Base-by-base conservation (phyloP, 1,140 invertebrate genomes). In the Chironomus tepperi region DNA sequence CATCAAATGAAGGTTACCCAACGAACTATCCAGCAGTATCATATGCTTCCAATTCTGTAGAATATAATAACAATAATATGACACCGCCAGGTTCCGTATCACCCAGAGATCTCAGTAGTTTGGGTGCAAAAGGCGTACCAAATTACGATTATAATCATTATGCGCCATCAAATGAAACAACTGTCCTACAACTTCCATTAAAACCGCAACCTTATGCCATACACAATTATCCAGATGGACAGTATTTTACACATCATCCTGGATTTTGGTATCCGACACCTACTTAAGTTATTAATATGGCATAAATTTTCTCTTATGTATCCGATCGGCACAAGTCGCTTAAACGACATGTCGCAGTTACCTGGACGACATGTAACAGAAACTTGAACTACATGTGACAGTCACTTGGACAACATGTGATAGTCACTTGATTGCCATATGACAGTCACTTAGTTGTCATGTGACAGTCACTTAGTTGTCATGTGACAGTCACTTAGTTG, bases 41-140 rank as follows among this genome's bases (percentile, higher is more conserved):
- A 18, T 70, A 70, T 19, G 18, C 16, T 19, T 18, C 65, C n/a
- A 70, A 70, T 75, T 87, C 87, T 3, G 87, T 91, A n/a, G 92
- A 94, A 79, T 93, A 93, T 21, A 70, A 70, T 79, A 91, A 94
- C 79, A 93, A 94, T 34, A 94, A 95, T 15, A 97, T 97, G 92
- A 97, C 95, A 0, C 96, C 95, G 70, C 95, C 96, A 10, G 94
- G 94, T 0, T 97, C 94, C 2, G 95, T 97, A 0, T 97, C 95
- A 7, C 96, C 96, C 0, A 86, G 94, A 72, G 94, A 96, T 79
- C 78, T 78, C 15, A 80, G 77, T 47, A 81, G 81, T 74, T 75
- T 81, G 95, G 93, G 81, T 84, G 84, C 74, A 83, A 81, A 57
- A 81, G 83, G 75, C 84, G 84, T 80, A 82, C 83, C 0, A 83